These are phyloP conservation scores for Corydoras maculifer DNA, from an alignment of 2,113 vertebrate genomes.

Conservation along the genomic window DNA sequence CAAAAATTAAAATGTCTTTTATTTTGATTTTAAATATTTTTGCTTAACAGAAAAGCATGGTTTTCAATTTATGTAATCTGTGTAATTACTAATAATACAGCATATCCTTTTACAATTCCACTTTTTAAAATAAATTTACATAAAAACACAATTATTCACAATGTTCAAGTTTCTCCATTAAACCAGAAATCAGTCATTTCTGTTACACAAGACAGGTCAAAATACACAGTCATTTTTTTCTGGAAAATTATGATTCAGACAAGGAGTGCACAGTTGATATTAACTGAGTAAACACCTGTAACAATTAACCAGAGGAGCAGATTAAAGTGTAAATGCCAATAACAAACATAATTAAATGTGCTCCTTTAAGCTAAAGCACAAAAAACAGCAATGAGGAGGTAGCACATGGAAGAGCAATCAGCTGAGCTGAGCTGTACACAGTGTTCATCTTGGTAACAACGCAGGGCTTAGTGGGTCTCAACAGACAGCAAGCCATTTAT, in stretches of 20 bases:
- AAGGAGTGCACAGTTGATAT: conserved; percentile 34
- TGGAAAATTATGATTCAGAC: neutral
- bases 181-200: conserved; percentile 46
- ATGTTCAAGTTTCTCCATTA: conserved; percentile 67
- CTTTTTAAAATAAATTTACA: conserved; percentile 64
- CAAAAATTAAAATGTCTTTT: conserved; percentile 59
- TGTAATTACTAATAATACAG: conserved; percentile 50
- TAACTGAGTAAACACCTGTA: conserved; percentile 38
- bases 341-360: conserved; percentile 37
- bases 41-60: conserved; percentile 31
- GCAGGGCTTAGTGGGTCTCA: conserved; percentile 28
- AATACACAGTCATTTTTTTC: neutral
- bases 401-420: conserved; percentile 20
- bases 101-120: conserved; percentile 60
- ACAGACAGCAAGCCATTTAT: no score
- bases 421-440: neutral
- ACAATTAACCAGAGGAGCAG: conserved; percentile 54
- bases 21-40: conserved; percentile 53
- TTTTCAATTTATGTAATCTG: conserved; percentile 19
- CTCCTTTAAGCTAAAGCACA: conserved; percentile 34
- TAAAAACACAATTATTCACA: conserved; percentile 63
- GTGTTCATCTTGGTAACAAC: conserved; percentile 52
- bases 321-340: conserved; percentile 47
- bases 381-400: conserved; percentile 34
- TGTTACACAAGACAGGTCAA: conserved; percentile 1